phyloP scores from a whole-genome alignment of 92 coral and sea anemone species.

The Actinostola sp. region DNA sequence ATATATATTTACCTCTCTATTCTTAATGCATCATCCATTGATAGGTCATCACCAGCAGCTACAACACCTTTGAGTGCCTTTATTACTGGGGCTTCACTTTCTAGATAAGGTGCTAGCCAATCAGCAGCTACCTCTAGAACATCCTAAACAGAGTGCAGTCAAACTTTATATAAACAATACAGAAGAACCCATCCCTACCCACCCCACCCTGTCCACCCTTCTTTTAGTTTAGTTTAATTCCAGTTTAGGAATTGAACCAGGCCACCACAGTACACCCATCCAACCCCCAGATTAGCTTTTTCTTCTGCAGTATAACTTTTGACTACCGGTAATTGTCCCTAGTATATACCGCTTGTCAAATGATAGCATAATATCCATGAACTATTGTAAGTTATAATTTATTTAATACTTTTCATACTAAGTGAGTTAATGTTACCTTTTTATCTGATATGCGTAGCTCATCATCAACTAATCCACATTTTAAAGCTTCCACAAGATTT shows the following conservation, averaged over 20 bases:
- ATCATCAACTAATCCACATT: conserved; percentile 81
- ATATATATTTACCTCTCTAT: conserved; percentile 66
- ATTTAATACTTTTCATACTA: neutral
- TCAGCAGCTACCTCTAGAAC: conserved; percentile 62
- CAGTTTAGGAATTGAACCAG: too few species aligned
- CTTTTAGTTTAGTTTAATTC: too few species aligned
- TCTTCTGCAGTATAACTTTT: neutral
- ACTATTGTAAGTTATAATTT: neutral
- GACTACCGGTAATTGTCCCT: neutral
- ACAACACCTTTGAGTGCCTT: conserved; percentile 84
- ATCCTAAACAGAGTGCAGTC: conserved; percentile 50
- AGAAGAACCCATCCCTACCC: too few species aligned
- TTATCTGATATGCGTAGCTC: conserved; percentile 43
- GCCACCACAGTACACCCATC: too few species aligned
- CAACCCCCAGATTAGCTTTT: too few species aligned
- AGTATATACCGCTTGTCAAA: too few species aligned
- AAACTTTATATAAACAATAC: neutral
- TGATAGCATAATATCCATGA: neutral
- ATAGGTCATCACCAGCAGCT: conserved; percentile 51
- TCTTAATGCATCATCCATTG: conserved; percentile 57
- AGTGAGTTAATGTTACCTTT: conserved; percentile 33
- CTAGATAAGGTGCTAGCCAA: conserved; percentile 75
- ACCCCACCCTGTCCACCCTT: too few species aligned
- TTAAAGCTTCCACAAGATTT: conserved; percentile 51
- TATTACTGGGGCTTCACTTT: conserved; percentile 64